Base-by-base conservation (phyloP, 2,797 vertebrate species). In the Hozukius guyotensis region DNA sequence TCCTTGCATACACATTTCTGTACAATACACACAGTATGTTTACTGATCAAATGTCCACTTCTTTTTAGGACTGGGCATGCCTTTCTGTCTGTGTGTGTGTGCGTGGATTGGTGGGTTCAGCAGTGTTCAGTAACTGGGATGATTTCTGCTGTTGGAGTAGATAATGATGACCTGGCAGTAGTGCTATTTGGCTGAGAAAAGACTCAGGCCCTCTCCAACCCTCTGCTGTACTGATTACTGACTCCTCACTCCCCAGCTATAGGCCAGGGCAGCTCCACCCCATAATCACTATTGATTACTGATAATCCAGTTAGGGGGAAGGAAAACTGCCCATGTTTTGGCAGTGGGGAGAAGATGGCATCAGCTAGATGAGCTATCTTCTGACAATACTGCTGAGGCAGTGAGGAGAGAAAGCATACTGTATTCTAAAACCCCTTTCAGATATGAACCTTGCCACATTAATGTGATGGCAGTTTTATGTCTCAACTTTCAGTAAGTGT, bases 201-300 rank as follows among this genome's bases (percentile, higher is more conserved):
- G 46, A 79, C 68, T 65, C 12, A 71, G 70, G 65, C 72, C 68
- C 60, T 72, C 29, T 73, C 62, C 75, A 70, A 64, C 70, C 79
- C 74, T 86, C 52, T 18, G n/a, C 42, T 87, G 79, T 82, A 78
- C 82, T 87, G 77, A 91, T 87, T 85, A 84, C 81, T 83, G 77
- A 86, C 80, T 91, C 24, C 77, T 85, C 87, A 85, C 86, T 83
- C 53, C 32, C 24, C 70, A 63, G 66, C 83, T 81, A 76, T 68
- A 86, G 75, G 85, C 85, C 84, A 87, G 73, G 77, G 57, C 83
- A 78, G 82, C 77, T 85, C 78, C 83, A 83, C 67, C 79, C 87
- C 77, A 92, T 92, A 92, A 94, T 90, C 88, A 93, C 85, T 90
- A 93, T 90, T 92, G 93, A 94, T 93, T 86, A 91, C 87, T 89